Conservation (phyloP, 2,888 invertebrate species). For the Orchesellides sinensis region DNA sequence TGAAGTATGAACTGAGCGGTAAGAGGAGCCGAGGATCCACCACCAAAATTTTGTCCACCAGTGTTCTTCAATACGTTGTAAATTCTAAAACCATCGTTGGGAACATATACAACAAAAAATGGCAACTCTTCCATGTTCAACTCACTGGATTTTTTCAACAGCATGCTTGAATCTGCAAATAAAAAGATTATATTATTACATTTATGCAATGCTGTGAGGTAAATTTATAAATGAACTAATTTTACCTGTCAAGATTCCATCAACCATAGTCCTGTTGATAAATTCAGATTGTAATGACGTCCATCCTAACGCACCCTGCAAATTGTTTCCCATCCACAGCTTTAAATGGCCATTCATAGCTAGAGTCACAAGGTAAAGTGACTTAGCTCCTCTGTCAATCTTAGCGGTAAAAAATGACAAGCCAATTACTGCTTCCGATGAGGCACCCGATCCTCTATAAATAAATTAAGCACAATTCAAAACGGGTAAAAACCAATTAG, state of each 20-base stretch:
- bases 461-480: neutral
- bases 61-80: conserved; percentile 54
- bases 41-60: conserved; percentile 28
- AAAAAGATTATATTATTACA: neutral
- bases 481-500: no score
- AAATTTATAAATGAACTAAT: neutral
- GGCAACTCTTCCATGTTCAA: conserved; percentile 61
- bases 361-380: conserved; percentile 69
- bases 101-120: conserved; percentile 70
- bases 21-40: neutral
- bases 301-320: conserved; percentile 67
- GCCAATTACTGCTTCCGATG: conserved; percentile 71
- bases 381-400: conserved; percentile 37
- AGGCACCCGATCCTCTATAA: conserved; percentile 44
- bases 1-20: conserved; percentile 43
- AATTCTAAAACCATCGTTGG: conserved; percentile 70
- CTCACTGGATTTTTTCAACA: conserved; percentile 57
- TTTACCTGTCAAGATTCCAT: conserved; percentile 49
- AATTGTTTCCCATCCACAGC: conserved; percentile 67
- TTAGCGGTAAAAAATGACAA: conserved; percentile 69
- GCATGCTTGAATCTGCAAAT: conserved; percentile 70
- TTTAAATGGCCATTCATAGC: conserved; percentile 72
- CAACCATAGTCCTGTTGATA: conserved; percentile 66
- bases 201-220: neutral
- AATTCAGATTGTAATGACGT: conserved; percentile 60